A percentile compares a stretch with the other conserved stretches of the same genome.
Evolutionary conservation across 2,888 invertebrate genomes (phyloP).

Genomic region (Melinopterus prodromus): DNA sequence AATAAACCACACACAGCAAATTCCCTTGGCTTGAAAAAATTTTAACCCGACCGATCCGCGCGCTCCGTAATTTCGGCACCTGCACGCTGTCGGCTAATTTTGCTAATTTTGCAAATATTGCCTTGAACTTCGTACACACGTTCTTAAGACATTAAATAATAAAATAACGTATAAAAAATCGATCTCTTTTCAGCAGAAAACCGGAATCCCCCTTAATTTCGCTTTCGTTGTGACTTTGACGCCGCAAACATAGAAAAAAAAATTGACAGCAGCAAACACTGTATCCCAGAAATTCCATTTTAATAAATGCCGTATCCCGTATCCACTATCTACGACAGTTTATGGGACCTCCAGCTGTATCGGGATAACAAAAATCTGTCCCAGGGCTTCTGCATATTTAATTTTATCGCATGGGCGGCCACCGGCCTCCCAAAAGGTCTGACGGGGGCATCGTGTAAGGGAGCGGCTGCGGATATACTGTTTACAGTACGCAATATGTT

Average conservation of each 20-base stretch:
- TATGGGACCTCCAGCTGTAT: constrained; percentile 12
- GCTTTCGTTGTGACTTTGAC: not conserved
- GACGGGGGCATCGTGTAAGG: not conserved
- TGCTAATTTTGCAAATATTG: no score
- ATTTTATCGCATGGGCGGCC: constrained; percentile 9
- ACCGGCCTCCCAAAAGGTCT: not conserved
- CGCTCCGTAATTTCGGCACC: no score
- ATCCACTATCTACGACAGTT: not conserved
- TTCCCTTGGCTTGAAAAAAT: no score
- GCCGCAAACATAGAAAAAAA: not conserved
- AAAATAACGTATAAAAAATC: no score
- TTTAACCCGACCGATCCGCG: no score
- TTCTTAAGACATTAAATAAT: no score
- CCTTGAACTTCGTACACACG: no score
- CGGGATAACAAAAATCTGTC: constrained; percentile 18
- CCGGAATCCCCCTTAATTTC: no score
- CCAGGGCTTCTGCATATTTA: constrained; percentile 21
- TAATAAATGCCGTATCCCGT: not conserved
- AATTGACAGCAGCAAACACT: not conserved
- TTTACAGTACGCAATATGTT: constrained; percentile 15
- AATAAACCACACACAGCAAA: no score
- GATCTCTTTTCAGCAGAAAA: no score
- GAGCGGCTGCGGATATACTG: not conserved
- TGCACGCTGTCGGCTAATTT: no score
- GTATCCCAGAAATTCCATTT: not conserved